Evolutionary conservation across 2,113 vertebrate genomes (phyloP).

Genomic region (Erythrocercus mccallii): DNA sequence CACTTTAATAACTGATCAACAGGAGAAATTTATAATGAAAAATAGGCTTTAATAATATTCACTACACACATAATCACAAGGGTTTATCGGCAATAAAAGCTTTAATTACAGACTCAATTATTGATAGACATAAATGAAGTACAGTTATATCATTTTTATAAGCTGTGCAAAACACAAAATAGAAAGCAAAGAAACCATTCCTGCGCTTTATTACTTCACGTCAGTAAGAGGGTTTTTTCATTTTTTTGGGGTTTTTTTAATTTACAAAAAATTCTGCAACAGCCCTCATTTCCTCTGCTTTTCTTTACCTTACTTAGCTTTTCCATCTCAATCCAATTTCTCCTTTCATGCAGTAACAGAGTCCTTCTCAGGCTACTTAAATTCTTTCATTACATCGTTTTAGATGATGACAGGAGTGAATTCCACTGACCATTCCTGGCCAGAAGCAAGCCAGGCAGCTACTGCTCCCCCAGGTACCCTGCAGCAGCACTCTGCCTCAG

Average conservation of each 20-base stretch:
- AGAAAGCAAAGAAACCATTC: background rate
- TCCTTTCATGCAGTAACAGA: background rate
- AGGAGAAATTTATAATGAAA: background rate
- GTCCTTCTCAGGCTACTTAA: background rate
- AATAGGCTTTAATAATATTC: background rate
- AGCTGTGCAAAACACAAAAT: background rate
- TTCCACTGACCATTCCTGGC: background rate
- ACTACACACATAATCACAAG: background rate
- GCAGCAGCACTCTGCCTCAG: background rate
- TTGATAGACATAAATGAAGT: conserved; percentile 23
- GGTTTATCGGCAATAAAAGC: conserved; percentile 29
- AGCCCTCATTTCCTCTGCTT: background rate
- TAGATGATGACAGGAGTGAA: background rate
- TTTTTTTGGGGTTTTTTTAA: background rate
- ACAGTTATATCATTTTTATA: conserved; percentile 9
- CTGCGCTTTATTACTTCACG: background rate
- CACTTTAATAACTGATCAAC: background rate
- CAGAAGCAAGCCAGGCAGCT: background rate
- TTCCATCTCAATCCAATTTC: background rate
- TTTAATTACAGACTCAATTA: conserved; percentile 48
- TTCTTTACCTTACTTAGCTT: background rate
- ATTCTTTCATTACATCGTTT: background rate
- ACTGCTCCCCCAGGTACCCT: background rate
- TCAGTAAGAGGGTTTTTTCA: accelerated
- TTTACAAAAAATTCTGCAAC: background rate